Conservation (phyloP, 2,797 vertebrate species). For the Arctocebus calabarensis region DNA sequence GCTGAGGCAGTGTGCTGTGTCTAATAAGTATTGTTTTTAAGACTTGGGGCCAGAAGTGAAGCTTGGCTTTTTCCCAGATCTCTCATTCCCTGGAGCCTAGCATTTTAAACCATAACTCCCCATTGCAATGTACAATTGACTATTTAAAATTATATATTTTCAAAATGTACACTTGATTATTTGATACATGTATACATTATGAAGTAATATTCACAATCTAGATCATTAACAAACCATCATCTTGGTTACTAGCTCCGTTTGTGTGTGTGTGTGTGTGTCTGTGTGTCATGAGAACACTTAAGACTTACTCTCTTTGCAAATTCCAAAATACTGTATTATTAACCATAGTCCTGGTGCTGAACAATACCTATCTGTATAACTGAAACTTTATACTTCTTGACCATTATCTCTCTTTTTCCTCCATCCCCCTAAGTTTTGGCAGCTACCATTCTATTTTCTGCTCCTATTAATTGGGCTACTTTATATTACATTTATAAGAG, state of each 20-base stretch:
- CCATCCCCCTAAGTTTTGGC: too few species aligned
- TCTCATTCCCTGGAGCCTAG: too few species aligned
- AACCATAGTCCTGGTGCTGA: background rate
- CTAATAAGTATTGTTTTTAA: too few species aligned
- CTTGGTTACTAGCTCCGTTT: background rate
- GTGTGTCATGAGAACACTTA: background rate
- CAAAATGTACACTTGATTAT: background rate
- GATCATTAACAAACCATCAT: background rate
- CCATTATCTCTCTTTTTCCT: background rate
- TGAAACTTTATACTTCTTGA: background rate
- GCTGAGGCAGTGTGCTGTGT: too few species aligned
- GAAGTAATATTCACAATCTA: background rate
- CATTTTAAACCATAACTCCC: too few species aligned
- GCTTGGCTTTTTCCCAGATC: too few species aligned
- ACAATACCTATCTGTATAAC: background rate
- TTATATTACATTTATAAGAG: background rate
- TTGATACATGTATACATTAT: background rate
- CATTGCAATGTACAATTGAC: background rate
- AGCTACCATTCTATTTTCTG: background rate
- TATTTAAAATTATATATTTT: background rate
- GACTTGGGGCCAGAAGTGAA: too few species aligned
- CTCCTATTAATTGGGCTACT: background rate
- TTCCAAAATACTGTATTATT: background rate
- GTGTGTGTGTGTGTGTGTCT: background rate
- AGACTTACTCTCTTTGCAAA: background rate